Evolutionary conservation across 2,797 vertebrate species (phyloP), one percentile per base, ranked within the genome.

Genomic region (Tenualosa thibaudeaui): DNA sequence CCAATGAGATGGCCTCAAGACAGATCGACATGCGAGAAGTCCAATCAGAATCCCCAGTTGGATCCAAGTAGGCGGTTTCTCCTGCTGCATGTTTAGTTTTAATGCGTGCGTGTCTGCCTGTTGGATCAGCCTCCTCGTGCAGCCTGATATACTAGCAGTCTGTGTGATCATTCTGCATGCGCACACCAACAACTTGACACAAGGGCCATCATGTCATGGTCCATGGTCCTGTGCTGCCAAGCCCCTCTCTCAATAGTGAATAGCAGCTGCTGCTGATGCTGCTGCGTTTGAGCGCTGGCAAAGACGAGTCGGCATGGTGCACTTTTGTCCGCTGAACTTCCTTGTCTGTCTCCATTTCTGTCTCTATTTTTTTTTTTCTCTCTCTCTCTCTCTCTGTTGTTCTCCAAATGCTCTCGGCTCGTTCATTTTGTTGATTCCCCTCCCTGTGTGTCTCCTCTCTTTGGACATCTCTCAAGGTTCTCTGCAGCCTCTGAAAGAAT

Each of bases 1-100:
- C 91, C 87, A 91, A 86, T 91, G 90, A 90, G 87, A 90, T 88
- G 81, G 89, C 88, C 54, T 71, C 87, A 50, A 90, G 90, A 85
- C 85, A 89, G 84, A 86, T 90, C 89, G 90, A 92, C 88, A 90
- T 90, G 83, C 87, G 90, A 90, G 90, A 91, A 84, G 88, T 85
- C 88, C 90, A 88, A 84, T 90, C 89, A 86, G 91, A 90, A 86
- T 87, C 86, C 82, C 82, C 87, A 85, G 13, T 89, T 87, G 88
- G 85, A 86, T 86, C 85, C 89, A 92, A 89, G 90, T 88, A 91
- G 88, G 89, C 87, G 2, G 85, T 89, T 88, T 85, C 81, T 84
- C 86, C 51, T 89, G 88, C 88, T 90, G 89, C 87, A 89, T 90
- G 89, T 88, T 85, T 85, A 86, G 84, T 83, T 83, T 83, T 81